Conservation (phyloP, 2,888 invertebrate species). For the Notodonta dromedarius region DNA sequence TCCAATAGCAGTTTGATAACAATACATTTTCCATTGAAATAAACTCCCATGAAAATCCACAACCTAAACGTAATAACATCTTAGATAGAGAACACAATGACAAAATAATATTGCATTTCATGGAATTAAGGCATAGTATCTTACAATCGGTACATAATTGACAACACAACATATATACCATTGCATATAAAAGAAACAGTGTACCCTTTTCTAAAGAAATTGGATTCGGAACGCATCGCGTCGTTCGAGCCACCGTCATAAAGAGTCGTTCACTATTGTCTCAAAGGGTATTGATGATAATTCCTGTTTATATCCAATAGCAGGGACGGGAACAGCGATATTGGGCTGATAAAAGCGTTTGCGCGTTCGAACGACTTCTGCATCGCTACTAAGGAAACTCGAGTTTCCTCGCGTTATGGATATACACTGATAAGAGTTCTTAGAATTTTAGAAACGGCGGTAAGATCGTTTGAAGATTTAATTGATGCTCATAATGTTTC, state of each 20-base stretch:
- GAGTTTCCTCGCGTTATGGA: conserved; percentile 13
- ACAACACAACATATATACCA: too few relatives aligned
- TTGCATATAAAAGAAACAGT: conserved; percentile 8
- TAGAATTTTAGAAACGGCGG: not conserved
- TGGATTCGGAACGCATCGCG: conserved; percentile 53
- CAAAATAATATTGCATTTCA: too few relatives aligned
- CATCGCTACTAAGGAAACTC: conserved; percentile 40
- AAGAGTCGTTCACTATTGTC: conserved; percentile 62
- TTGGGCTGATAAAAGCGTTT: conserved; percentile 49
- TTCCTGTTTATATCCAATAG: conserved; percentile 65
- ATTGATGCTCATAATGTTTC: too few relatives aligned
- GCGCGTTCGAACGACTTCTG: conserved; percentile 44
- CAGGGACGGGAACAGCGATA: conserved; percentile 52
- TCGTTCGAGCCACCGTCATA: conserved; percentile 53
- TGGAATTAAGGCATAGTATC: too few relatives aligned
- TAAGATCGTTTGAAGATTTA: too few relatives aligned
- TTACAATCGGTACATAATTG: too few relatives aligned
- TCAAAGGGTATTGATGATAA: conserved; percentile 68
- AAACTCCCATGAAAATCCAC: too few relatives aligned
- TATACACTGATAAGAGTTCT: not conserved
- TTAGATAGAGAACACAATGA: too few relatives aligned
- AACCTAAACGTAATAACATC: too few relatives aligned
- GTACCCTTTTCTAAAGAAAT: conserved; percentile 54
- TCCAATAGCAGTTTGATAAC: not conserved
- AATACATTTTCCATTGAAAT: not conserved